Percentiles rank a stretch among this genome's conserved stretches.
Evolutionary conservation across 64 coral and sea anemone species (phyloP).

Genomic region (Dendronephthya gigantea): DNA sequence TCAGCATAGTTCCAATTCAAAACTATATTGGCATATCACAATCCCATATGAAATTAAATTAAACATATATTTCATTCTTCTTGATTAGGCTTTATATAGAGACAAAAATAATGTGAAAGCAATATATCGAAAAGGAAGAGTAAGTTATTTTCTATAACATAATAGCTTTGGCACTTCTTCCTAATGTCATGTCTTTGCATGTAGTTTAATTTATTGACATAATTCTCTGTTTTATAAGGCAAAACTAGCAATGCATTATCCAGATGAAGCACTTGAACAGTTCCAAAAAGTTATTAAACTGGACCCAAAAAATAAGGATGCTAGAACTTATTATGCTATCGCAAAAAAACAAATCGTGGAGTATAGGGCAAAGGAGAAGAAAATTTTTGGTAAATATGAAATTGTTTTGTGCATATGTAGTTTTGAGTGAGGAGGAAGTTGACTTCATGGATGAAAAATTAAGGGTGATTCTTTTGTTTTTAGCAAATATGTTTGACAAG

Average conservation of each 20-base stretch:
- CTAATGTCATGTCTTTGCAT: too few relatives aligned
- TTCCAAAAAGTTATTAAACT: neutral
- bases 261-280: neutral
- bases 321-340: neutral
- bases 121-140: too few relatives aligned
- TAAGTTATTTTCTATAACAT: too few relatives aligned
- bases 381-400: neutral
- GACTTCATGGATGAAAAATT: neutral
- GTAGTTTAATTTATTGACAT: too few relatives aligned
- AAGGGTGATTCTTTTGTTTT: neutral
- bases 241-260: neutral
- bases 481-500: slow-evolving; percentile 12
- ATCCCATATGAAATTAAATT: too few relatives aligned
- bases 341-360: neutral
- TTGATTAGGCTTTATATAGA: too few relatives aligned
- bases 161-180: too few relatives aligned
- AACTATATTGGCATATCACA: too few relatives aligned
- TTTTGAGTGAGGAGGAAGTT: neutral
- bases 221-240: neutral
- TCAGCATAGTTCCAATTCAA: too few relatives aligned
- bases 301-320: slow-evolving; percentile 10
- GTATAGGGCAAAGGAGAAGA: neutral
- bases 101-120: too few relatives aligned
- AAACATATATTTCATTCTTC: too few relatives aligned
- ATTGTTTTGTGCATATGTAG: neutral